Conservation (phyloP, 2,888 invertebrate genomes). For the Trichopoda pennipes region DNA sequence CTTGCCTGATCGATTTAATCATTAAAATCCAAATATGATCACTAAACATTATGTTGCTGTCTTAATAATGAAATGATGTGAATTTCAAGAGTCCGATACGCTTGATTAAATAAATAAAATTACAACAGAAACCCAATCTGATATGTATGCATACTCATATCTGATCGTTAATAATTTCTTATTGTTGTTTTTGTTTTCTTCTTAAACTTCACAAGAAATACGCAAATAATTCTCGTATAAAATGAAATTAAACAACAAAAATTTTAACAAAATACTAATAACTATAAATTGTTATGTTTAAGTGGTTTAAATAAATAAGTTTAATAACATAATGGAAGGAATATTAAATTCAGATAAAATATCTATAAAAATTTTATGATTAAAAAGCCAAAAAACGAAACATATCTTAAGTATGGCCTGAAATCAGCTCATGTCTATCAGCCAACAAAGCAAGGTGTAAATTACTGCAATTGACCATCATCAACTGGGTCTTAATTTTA, state of each 20-base stretch:
- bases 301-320: conserved; percentile 14
- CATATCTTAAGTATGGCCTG: neutral
- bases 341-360: neutral
- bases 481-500: conserved; percentile 13
- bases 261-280: too few relatives aligned
- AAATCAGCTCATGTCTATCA: conserved; percentile 13
- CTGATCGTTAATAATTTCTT: too few relatives aligned
- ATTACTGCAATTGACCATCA: conserved; percentile 54
- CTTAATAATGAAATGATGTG: conserved; percentile 30
- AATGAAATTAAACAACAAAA: too few relatives aligned
- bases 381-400: conserved; percentile 1
- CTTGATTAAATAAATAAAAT: conserved; percentile 52
- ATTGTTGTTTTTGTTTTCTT: too few relatives aligned
- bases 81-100: conserved; percentile 34
- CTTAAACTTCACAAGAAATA: too few relatives aligned
- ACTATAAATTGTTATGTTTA: conserved; percentile 5
- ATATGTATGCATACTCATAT: neutral
- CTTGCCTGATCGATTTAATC: conserved; percentile 12
- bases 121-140: conserved; percentile 29
- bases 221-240: too few relatives aligned
- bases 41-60: conserved; percentile 44
- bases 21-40: conserved; percentile 34
- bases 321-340: conserved; percentile 20
- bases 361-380: neutral
- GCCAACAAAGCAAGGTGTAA: conserved; percentile 48